Conservation (phyloP, 2,113 vertebrate genomes). For the Geothlypis trichas region DNA sequence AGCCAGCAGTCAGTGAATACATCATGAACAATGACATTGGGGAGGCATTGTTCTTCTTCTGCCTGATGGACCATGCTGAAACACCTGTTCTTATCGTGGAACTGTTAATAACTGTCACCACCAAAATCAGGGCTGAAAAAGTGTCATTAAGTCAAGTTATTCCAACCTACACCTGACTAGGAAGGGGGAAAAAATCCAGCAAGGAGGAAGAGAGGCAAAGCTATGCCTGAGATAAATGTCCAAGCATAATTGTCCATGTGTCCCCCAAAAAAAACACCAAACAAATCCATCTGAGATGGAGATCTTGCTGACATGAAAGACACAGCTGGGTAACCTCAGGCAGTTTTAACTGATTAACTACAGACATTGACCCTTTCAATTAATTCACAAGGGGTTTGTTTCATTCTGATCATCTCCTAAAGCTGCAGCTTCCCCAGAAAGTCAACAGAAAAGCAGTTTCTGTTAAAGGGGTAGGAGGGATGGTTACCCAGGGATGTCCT, state of each 20-base stretch:
- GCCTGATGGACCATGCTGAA: constrained; percentile 35
- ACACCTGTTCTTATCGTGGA: constrained; percentile 68
- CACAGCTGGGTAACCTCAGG: constrained; percentile 3
- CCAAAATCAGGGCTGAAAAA: constrained; percentile 34
- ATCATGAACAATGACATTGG: constrained; percentile 41
- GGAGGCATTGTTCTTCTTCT: constrained; percentile 55
- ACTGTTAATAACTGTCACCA: constrained; percentile 56
- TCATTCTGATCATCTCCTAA: background rate
- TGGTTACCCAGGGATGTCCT: background rate
- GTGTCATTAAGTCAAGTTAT: constrained; percentile 54
- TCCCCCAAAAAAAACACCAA: background rate
- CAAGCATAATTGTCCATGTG: background rate
- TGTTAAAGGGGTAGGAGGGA: background rate
- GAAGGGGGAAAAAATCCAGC: background rate
- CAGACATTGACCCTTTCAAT: constrained; percentile 21
- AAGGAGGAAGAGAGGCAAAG: background rate
- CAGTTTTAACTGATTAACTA: constrained; percentile 38
- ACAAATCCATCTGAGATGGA: background rate
- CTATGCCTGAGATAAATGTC: background rate
- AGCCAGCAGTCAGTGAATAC: constrained; percentile 35
- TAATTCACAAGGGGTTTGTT: background rate
- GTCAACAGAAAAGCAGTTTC: background rate
- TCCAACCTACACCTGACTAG: background rate
- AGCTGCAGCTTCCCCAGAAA: background rate
- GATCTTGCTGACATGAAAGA: background rate